Base-by-base conservation (phyloP, 2,113 vertebrate species). In the Zosterops lateralis region DNA sequence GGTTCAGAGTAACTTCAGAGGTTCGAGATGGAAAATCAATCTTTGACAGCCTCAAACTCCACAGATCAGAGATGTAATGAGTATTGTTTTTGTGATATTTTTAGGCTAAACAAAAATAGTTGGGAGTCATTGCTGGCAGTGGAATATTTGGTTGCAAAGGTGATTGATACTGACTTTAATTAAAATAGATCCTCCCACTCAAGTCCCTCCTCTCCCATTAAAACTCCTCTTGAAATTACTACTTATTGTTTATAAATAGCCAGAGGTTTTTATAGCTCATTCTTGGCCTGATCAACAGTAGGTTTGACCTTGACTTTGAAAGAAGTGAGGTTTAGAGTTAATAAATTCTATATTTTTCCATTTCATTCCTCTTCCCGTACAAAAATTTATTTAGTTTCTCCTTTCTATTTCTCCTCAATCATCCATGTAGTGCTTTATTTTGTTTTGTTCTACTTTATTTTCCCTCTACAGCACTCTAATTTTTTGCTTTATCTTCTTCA, bases 81-180 rank as follows among this genome's bases (percentile, higher is more conserved):
- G 65, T 54, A 94, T 70, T 54, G 54, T 5, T 73, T 75, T 50
- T 18, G 70, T 12, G 66, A 34, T 93, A 92, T 92, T 94, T 92
- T 95, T 84, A 89, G 73, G 32, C 25, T 44, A 14, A 89, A 57
- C 29, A 15, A 66, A 94, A 95, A 91, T 65, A 89, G 70, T n/a
- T 61, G 29, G 28, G 62, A 84, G 61, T 54, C 70, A 50, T 22
- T 12, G n/a, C 40, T 89, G 68, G 61, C 65, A 84, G 83, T 5
- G 36, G 79, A 74, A 64, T 2, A 15, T 51, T 77, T 56, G 36
- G 19, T 61, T 86, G 48, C 20, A 57, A 7, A 75, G 78, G 44
- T 81, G 76, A 86, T 68, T 87, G 91, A 91, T 89, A 32, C 42
- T 56, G 72, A 17, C 31, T 86, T 95, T 86, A 92, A 92, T 95